Base-by-base conservation (phyloP, 2,888 invertebrate genomes). In the Idaea dimidiata region DNA sequence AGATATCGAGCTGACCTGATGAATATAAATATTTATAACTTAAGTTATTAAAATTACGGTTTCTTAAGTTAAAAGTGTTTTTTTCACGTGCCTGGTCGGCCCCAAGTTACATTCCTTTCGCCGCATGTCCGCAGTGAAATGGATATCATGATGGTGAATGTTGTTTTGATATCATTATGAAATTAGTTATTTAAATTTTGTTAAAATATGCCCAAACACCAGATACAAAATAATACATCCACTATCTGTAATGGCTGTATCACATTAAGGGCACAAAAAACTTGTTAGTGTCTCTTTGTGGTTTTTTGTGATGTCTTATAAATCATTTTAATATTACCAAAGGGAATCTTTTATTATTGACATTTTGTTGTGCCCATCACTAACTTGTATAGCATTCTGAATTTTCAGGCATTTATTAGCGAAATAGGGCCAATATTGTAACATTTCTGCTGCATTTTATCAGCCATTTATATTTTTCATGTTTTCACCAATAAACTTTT, bases 21-120 rank as follows among this genome's bases (percentile, higher is more conserved):
- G 93, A 92, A 93, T 93, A 93, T 93, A 93, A 93, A 93, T 93
- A 93, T 93, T 93, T 93, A 93, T 93, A 92, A 93, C 93, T 93
- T 93, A 93, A 93, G 93, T 93, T 93, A 93, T 93, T 93, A 93
- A 93, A 93, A 93, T 92, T 93, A 93, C 91, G 93, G 93, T 91
- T 93, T 93, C 93, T 93, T 93, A 92, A 93, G 92, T 93, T 93
- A 93, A 91, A 91, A 89, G 93, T 93, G 92, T 93, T 93, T 93
- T 93, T 92, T 92, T 93, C 92, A 78, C 82, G 81, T 87, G 90
- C 84, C 85, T 81, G 90, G 90, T 91, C 92, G 87, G 91, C 90
- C 90, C 90, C 86, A 79, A 84, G 82, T 85, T 87, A 91, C 91
- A 91, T 91, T 92, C 92, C 92, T 89, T 87, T 89, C 89, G 88